Evolutionary conservation across 2,113 vertebrate species (phyloP).

Genomic region (Atrichornis clamosus): DNA sequence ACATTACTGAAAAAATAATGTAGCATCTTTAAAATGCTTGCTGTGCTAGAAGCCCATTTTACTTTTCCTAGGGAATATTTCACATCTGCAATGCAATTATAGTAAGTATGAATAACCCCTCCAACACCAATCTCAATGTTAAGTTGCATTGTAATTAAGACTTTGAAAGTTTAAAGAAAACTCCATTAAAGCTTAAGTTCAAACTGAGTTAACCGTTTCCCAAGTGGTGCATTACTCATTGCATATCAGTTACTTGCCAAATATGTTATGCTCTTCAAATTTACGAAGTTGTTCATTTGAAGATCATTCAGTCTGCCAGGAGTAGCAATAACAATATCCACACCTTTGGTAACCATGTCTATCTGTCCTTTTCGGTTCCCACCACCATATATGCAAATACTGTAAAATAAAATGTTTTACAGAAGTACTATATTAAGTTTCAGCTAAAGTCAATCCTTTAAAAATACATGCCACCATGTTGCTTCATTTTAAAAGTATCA

Average conservation of each 20-base stretch:
- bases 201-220: background rate
- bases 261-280: conserved; percentile 86
- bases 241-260: conserved; percentile 77
- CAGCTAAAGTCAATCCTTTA: background rate
- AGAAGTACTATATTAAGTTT: background rate
- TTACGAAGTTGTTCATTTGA: conserved; percentile 91
- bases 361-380: conserved; percentile 89
- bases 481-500: background rate
- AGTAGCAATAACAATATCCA: conserved; percentile 96
- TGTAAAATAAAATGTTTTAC: conserved; percentile 49
- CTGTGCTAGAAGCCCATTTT: background rate
- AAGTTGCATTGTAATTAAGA: background rate
- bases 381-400: conserved; percentile 93
- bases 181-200: background rate
- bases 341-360: conserved; percentile 77
- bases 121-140: background rate
- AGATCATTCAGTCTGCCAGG: conserved; percentile 92
- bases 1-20: background rate
- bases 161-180: background rate
- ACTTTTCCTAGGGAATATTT: background rate
- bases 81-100: background rate
- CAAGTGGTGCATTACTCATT: background rate
- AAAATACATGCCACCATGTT: background rate
- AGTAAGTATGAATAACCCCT: background rate
- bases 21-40: background rate